These are phyloP conservation scores for Mastomys coucha DNA, from an alignment of 2,113 vertebrate genomes.

Conservation along the genomic window DNA sequence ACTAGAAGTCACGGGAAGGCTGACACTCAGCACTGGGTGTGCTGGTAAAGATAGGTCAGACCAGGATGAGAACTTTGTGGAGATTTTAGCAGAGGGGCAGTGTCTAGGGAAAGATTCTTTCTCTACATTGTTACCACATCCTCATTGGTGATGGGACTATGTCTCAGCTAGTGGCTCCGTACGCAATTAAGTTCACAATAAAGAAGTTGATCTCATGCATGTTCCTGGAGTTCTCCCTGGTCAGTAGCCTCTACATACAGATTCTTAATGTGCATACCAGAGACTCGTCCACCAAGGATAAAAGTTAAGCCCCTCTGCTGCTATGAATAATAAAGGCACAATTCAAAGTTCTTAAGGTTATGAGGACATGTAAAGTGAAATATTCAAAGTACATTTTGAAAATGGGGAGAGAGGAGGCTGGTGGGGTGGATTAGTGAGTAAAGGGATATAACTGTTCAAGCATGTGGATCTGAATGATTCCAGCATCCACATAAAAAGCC, in stretches of 20 bases:
- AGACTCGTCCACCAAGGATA: not conserved
- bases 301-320: not conserved
- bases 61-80: slow-evolving; percentile 32
- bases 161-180: slow-evolving; percentile 11
- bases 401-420: not conserved
- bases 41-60: slow-evolving; percentile 46
- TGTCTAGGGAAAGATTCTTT: slow-evolving; percentile 53
- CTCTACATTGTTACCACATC: not conserved
- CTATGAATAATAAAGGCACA: not conserved
- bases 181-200: not conserved
- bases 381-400: not conserved
- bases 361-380: not conserved
- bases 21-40: slow-evolving; percentile 39
- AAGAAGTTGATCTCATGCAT: not conserved
- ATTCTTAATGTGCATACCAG: not conserved
- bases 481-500: not conserved
- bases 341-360: not conserved
- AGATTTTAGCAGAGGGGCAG: slow-evolving; percentile 68
- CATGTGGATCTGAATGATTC: too few relatives aligned
- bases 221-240: not conserved
- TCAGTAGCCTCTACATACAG: not conserved
- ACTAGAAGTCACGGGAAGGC: slow-evolving; percentile 38
- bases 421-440: too few relatives aligned
- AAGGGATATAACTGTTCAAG: not conserved
- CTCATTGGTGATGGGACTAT: slow-evolving; percentile 12